These are phyloP conservation scores for Coptotermes formosanus DNA, from an alignment of 1,140 invertebrate genomes.

Conservation along the genomic window DNA sequence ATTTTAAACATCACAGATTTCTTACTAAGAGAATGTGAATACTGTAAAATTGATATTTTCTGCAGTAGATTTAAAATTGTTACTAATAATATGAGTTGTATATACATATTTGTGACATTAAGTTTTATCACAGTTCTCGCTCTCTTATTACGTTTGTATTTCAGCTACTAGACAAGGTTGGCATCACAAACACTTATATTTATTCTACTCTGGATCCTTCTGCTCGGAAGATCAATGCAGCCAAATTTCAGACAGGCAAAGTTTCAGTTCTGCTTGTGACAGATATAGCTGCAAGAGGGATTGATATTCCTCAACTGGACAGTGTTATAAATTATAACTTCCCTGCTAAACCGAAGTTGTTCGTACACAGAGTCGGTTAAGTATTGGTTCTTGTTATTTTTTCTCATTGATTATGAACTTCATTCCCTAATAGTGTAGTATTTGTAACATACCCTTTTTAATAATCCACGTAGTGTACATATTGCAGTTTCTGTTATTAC, in stretches of 20 bases:
- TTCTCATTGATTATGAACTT: too few species aligned
- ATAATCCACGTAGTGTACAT: too few species aligned
- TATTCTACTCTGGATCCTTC: slow-evolving; percentile 95
- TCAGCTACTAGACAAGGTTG: slow-evolving; percentile 76
- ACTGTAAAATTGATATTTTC: too few species aligned
- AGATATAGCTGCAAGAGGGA: slow-evolving; percentile 94
- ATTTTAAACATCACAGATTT: too few species aligned
- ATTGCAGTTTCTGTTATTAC: too few species aligned
- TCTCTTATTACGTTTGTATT: slow-evolving; percentile 40
- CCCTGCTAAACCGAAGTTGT: slow-evolving; percentile 94
- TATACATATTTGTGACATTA: background rate
- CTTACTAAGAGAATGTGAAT: too few species aligned
- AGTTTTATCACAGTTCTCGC: background rate
- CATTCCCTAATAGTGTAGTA: too few species aligned
- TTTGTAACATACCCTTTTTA: too few species aligned
- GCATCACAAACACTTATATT: slow-evolving; percentile 83
- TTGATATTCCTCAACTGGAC: slow-evolving; percentile 95
- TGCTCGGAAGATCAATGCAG: slow-evolving; percentile 93
- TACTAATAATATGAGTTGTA: background rate
- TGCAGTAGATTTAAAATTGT: slow-evolving; percentile 77
- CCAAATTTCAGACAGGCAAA: slow-evolving; percentile 82
- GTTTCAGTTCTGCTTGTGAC: slow-evolving; percentile 87
- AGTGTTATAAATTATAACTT: slow-evolving; percentile 98
- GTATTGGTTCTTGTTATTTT: slow-evolving; percentile 43
- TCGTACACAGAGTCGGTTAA: slow-evolving; percentile 95